phyloP scores from a whole-genome alignment of 2,797 vertebrate genomes.

The Chrysocyon brachyurus region DNA sequence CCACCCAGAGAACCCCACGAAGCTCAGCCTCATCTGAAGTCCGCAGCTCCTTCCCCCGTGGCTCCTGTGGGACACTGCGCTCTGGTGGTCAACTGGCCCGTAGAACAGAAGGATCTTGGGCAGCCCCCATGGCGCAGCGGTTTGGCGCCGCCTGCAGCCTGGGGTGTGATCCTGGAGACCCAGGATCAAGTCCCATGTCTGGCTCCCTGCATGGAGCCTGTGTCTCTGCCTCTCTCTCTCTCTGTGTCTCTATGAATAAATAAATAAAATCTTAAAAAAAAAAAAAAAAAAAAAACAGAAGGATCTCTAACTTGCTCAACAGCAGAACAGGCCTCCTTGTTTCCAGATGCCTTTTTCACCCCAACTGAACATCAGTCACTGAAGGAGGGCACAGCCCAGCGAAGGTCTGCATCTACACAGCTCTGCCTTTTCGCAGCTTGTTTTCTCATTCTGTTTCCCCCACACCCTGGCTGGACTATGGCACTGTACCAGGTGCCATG shows the following conservation, averaged over 20 bases:
- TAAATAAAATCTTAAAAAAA: too few relatives aligned
- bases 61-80: not conserved
- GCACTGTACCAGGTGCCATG: not conserved
- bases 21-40: not conserved
- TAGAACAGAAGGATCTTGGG: not conserved
- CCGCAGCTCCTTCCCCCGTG: not conserved
- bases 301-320: not conserved
- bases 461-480: not conserved
- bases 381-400: not conserved
- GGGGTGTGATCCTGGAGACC: too few relatives aligned
- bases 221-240: too few relatives aligned
- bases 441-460: not conserved
- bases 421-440: too few relatives aligned
- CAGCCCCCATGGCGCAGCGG: too few relatives aligned
- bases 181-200: rapidly evolving
- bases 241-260: too few relatives aligned
- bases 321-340: not conserved
- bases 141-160: too few relatives aligned
- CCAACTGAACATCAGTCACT: not conserved
- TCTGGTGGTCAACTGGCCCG: not conserved
- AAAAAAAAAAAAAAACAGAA: too few relatives aligned
- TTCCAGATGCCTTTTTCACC: not conserved
- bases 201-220: too few relatives aligned
- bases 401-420: not conserved
- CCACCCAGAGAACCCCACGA: too few relatives aligned